These are phyloP conservation scores for Prorops nasuta DNA, from an alignment of 1,140 invertebrate genomes.

Conservation along the genomic window DNA sequence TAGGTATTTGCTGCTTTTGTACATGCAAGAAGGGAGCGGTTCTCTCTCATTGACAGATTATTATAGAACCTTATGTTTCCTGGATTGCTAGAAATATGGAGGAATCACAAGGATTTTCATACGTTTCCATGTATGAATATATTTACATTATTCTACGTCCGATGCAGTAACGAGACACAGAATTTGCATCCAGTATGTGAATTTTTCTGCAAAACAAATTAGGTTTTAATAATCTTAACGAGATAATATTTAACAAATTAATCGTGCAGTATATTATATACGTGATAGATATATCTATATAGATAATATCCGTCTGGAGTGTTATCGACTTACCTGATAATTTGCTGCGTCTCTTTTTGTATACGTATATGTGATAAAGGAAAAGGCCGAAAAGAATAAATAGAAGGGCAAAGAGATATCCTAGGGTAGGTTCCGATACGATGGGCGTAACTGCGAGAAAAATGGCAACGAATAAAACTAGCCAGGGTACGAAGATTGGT, in stretches of 20 bases:
- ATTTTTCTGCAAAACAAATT: constrained; percentile 62
- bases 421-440: constrained; percentile 70
- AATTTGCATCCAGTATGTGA: constrained; percentile 70
- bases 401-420: constrained; percentile 74
- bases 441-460: constrained; percentile 79
- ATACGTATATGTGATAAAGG: constrained; percentile 78
- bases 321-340: constrained; percentile 60
- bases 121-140: too few relatives aligned
- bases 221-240: constrained; percentile 1
- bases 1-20: too few relatives aligned
- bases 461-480: constrained; percentile 71
- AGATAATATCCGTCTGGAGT: neutral
- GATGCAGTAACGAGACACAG: constrained; percentile 73
- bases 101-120: too few relatives aligned
- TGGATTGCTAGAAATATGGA: too few relatives aligned
- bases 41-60: too few relatives aligned
- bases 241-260: too few relatives aligned
- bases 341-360: constrained; percentile 64
- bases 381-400: constrained; percentile 71
- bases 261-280: too few relatives aligned
- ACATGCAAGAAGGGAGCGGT: too few relatives aligned
- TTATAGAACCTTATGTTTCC: too few relatives aligned
- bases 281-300: too few relatives aligned
- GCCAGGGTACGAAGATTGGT: constrained; percentile 71
- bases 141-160: constrained; percentile 37